Conservation (phyloP, 2,888 invertebrate species). For the Dolichomitus sp. region DNA sequence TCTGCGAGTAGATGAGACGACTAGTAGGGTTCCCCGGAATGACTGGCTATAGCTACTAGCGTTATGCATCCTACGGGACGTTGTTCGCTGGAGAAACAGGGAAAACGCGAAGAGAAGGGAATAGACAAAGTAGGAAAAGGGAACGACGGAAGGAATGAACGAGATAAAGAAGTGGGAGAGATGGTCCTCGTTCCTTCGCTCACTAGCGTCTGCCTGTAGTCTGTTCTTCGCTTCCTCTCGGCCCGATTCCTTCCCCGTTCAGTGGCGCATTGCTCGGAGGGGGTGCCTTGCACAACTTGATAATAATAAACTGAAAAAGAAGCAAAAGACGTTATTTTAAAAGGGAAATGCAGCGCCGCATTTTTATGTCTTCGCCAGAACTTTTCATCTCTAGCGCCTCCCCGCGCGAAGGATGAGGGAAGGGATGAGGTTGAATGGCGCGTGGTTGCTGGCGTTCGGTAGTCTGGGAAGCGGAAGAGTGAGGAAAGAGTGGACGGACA, state of each 20-base stretch:
- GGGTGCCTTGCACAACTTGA: slow-evolving; percentile 81
- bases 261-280: slow-evolving; percentile 37
- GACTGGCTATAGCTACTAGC: slow-evolving; percentile 46
- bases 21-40: slow-evolving; percentile 41
- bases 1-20: slow-evolving; percentile 60
- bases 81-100: slow-evolving; percentile 57
- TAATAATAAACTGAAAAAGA: slow-evolving; percentile 86
- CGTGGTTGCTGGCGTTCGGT: slow-evolving; percentile 61
- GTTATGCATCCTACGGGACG: slow-evolving; percentile 71
- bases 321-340: slow-evolving; percentile 85
- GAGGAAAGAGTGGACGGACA: slow-evolving; percentile 4
- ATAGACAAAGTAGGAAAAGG: slow-evolving; percentile 19
- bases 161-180: slow-evolving; percentile 64
- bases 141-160: slow-evolving; percentile 53
- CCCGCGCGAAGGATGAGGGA: slow-evolving; percentile 30
- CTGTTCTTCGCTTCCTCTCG: slow-evolving; percentile 30
- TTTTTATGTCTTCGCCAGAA: slow-evolving; percentile 86
- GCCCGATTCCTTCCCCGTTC: slow-evolving; percentile 30
- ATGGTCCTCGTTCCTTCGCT: slow-evolving; percentile 56
- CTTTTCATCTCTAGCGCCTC: slow-evolving; percentile 76
- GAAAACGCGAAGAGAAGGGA: slow-evolving; percentile 25
- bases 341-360: slow-evolving; percentile 86
- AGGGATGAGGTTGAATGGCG: slow-evolving; percentile 51
- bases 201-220: slow-evolving; percentile 44
- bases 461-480: slow-evolving; percentile 27